phyloP scores from a whole-genome alignment of 2,797 vertebrate genomes.

The Manis crassicaudata region DNA sequence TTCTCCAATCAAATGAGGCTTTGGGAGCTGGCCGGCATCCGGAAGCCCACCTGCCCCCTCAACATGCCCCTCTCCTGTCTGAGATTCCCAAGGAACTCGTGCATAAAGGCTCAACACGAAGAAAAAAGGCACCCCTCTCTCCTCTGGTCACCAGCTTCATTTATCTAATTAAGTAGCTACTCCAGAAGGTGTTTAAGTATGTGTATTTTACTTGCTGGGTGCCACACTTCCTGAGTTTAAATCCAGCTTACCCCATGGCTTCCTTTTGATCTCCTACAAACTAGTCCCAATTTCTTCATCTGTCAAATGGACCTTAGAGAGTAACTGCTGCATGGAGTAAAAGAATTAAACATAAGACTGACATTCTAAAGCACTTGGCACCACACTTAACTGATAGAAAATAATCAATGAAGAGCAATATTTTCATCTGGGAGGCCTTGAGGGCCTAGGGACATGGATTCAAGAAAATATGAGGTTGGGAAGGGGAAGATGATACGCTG shows the following conservation, averaged over 20 bases:
- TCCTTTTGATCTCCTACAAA: background rate
- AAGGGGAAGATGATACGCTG: accelerated
- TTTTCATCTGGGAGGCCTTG: accelerated
- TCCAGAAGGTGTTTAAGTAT: background rate
- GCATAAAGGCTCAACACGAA: background rate
- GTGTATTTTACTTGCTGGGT: background rate
- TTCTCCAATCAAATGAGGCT: background rate
- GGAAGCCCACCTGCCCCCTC: background rate
- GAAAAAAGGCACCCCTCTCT: background rate
- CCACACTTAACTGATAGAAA: background rate
- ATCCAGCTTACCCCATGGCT: background rate
- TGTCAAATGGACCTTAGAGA: background rate
- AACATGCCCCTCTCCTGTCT: background rate
- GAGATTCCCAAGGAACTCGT: background rate
- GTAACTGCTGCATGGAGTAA: accelerated
- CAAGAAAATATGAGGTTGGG: background rate
- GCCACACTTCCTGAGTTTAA: background rate
- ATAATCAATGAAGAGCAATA: background rate
- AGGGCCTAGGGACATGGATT: background rate
- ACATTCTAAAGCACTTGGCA: background rate
- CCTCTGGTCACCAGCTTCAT: background rate
- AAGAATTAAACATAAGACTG: background rate
- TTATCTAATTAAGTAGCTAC: background rate
- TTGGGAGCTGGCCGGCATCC: background rate
- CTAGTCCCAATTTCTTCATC: background rate